A percentile compares a stretch with the other conserved stretches of the same genome.
These are phyloP conservation scores for Syngnathoides biaculeatus DNA, from an alignment of 2,113 vertebrate species.

Conservation along the genomic window DNA sequence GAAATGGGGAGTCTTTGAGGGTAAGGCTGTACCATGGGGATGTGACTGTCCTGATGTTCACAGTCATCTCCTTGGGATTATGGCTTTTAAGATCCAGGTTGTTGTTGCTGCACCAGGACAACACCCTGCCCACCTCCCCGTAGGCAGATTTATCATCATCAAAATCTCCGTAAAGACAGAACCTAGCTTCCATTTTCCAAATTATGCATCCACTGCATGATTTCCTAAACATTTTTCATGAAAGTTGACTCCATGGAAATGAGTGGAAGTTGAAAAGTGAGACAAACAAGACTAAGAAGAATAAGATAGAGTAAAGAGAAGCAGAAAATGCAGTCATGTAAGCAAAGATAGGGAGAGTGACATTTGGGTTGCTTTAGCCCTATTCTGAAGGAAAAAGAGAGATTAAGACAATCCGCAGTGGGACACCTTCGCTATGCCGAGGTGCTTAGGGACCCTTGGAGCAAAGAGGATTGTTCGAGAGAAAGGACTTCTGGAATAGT, in stretches of 20 bases:
- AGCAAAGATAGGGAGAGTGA: conserved; percentile 71
- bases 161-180: too few species aligned
- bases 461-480: conserved; percentile 77
- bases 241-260: neutral
- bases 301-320: conserved; percentile 32
- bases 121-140: neutral
- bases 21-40: too few species aligned
- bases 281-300: conserved; percentile 8
- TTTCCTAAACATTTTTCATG: neutral
- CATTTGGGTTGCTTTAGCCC: conserved; percentile 72
- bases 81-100: neutral
- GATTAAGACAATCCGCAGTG: conserved; percentile 72
- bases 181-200: too few species aligned
- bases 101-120: neutral
- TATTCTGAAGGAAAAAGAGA: conserved; percentile 72
- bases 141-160: neutral
- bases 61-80: neutral
- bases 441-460: conserved; percentile 78
- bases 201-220: neutral
- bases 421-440: conserved; percentile 70
- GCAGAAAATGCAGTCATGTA: conserved; percentile 66
- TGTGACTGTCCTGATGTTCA: neutral
- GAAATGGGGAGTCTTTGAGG: too few species aligned
- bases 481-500: conserved; percentile 55
- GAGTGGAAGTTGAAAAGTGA: conserved; percentile 15